These are phyloP conservation scores for Auanema freiburgensis DNA, from an alignment of 2,888 invertebrate genomes.

Conservation along the genomic window DNA sequence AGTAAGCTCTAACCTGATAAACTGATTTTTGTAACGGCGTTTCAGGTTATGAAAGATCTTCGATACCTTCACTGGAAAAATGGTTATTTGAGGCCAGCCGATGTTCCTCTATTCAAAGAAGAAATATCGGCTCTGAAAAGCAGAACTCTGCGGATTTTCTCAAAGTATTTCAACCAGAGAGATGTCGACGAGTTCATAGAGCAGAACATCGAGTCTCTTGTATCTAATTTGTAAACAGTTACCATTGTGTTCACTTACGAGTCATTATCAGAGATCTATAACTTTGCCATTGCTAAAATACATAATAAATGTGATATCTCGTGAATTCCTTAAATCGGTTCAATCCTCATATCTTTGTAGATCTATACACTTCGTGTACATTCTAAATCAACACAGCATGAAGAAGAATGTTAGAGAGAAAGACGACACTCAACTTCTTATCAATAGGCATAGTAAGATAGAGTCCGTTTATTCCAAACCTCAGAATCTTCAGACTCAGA, in stretches of 20 bases:
- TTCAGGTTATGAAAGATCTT: slow-evolving; percentile 20
- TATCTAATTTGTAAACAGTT: slow-evolving; percentile 1
- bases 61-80: slow-evolving; percentile 18
- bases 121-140: slow-evolving; percentile 1
- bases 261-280: neutral
- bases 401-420: slow-evolving; percentile 13
- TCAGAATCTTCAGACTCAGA: neutral
- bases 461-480: neutral
- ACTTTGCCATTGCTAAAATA: neutral
- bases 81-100: neutral
- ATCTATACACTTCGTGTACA: neutral
- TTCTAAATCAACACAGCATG: neutral
- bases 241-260: no score
- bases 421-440: slow-evolving; percentile 10
- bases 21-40: neutral
- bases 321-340: no score
- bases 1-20: neutral
- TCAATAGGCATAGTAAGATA: slow-evolving; percentile 5
- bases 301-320: neutral
- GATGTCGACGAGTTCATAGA: slow-evolving; percentile 17
- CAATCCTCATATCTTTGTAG: neutral
- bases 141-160: neutral
- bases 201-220: slow-evolving; percentile 14
- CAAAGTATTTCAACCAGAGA: neutral
- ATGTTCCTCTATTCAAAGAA: no score